Percentiles rank a stretch among this genome's conserved stretches.
phyloP scores from a whole-genome alignment of 2,797 vertebrate species.

The Molossus alvarezi region DNA sequence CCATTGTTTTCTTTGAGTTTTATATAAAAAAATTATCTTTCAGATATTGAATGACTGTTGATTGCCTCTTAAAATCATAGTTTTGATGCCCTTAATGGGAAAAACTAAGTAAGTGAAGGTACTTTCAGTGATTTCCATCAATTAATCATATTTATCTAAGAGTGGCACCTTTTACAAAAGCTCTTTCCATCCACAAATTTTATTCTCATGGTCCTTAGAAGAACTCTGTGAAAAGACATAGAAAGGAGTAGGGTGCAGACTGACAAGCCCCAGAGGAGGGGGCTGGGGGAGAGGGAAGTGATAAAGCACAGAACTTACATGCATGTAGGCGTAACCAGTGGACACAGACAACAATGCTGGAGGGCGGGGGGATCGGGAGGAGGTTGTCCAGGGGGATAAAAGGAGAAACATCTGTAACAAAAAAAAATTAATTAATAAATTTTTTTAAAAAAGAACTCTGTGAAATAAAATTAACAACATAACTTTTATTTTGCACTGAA shows the following conservation, averaged over 20 bases:
- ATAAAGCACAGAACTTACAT: no score
- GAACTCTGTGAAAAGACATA: not conserved
- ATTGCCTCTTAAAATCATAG: constrained; percentile 11
- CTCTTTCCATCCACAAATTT: not conserved
- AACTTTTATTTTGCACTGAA: not conserved
- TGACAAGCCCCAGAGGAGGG: no score
- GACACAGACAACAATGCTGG: no score
- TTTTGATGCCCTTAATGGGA: not conserved
- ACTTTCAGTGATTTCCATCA: not conserved
- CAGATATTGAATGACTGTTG: not conserved
- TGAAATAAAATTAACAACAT: not conserved
- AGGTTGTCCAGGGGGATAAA: no score
- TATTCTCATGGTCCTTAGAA: not conserved
- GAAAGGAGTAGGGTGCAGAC: no score
- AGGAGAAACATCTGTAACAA: no score
- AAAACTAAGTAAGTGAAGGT: not conserved
- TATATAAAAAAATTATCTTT: not conserved
- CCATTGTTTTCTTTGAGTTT: constrained; percentile 15
- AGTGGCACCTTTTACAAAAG: not conserved
- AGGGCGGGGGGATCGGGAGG: no score
- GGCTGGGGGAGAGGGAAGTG: no score
- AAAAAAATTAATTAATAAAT: no score
- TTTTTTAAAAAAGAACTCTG: not conserved
- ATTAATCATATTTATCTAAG: not conserved
- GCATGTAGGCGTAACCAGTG: no score